Percentiles rank a stretch among this genome's conserved stretches.
These are phyloP conservation scores for Halictus quadricinctus DNA, from an alignment of 2,888 invertebrate genomes.

Conservation along the genomic window DNA sequence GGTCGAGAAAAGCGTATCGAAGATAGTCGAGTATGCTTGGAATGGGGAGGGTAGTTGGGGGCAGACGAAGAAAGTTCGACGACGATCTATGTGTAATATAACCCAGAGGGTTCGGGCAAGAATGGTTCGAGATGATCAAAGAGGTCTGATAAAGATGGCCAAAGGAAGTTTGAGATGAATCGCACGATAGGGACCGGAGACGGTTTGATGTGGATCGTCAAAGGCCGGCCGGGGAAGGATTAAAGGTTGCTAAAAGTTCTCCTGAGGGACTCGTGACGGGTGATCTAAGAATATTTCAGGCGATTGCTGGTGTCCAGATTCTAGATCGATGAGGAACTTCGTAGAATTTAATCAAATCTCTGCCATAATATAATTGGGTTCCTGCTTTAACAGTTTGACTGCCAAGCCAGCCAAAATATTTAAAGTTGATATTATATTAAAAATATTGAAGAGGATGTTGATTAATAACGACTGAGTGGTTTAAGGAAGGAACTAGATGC, in stretches of 20 bases:
- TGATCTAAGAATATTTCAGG: neutral
- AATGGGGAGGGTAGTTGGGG: too few relatives aligned
- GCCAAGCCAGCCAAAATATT: too few relatives aligned
- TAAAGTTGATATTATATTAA: too few relatives aligned
- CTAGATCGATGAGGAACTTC: neutral
- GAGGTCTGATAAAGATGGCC: neutral
- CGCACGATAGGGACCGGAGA: neutral
- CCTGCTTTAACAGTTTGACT: too few relatives aligned
- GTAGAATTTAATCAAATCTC: neutral
- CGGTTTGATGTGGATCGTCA: neutral
- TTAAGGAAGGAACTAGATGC: neutral
- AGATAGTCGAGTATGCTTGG: neutral
- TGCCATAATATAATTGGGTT: neutral
- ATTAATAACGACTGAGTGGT: too few relatives aligned
- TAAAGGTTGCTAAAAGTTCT: neutral
- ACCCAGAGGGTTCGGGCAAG: neutral
- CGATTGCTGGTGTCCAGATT: neutral
- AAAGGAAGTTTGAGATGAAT: slow-evolving; percentile 8
- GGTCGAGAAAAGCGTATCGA: neutral
- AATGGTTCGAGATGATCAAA: neutral
- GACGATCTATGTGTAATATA: slow-evolving; percentile 1
- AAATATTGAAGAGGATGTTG: neutral
- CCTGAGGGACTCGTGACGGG: neutral
- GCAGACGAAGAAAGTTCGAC: neutral
- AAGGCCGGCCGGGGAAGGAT: neutral